Conservation (phyloP, 2,888 invertebrate species). For the Andrena hattorfiana region DNA sequence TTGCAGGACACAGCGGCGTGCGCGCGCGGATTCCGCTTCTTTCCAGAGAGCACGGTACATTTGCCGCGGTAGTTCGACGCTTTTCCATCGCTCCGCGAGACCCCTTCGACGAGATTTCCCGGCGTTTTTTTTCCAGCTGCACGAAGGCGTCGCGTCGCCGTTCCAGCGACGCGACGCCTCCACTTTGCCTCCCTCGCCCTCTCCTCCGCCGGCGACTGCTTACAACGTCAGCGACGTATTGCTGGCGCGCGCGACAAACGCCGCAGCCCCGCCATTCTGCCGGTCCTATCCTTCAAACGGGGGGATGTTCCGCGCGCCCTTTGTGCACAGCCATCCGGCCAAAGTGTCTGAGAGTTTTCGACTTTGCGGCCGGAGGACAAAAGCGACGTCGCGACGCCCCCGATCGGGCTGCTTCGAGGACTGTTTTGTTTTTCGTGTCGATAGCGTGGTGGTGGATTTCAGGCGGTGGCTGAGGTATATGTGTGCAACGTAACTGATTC, state of each 20-base stretch:
- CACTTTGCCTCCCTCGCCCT: slow-evolving; percentile 49
- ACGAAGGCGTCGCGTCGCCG: slow-evolving; percentile 40
- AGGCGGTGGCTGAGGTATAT: too few relatives aligned
- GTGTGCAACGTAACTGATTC: too few relatives aligned
- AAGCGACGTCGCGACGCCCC: slow-evolving; percentile 23
- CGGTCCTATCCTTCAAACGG: slow-evolving; percentile 14
- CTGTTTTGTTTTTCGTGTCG: slow-evolving; percentile 4
- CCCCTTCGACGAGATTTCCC: slow-evolving; percentile 23
- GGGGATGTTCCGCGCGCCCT: slow-evolving; percentile 24
- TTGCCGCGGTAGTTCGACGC: slow-evolving; percentile 8
- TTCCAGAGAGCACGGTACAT: slow-evolving; percentile 33
- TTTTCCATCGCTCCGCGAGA: slow-evolving; percentile 1
- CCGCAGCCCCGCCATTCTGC: slow-evolving; percentile 5
- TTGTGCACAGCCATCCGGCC: slow-evolving; percentile 31
- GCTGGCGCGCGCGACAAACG: slow-evolving; percentile 24
- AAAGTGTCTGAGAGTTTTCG: slow-evolving; percentile 35
- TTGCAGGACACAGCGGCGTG: not conserved
- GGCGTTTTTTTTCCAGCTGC: slow-evolving; percentile 11
- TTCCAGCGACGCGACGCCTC: slow-evolving; percentile 50
- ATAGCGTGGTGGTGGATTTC: too few relatives aligned
- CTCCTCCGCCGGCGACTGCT: slow-evolving; percentile 20
- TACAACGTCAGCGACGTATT: not conserved
- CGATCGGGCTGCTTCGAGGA: slow-evolving; percentile 13
- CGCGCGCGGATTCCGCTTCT: not conserved
- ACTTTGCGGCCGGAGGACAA: slow-evolving; percentile 36